Conservation (phyloP, 2,113 vertebrate species). For the Leucopsar rothschildi region DNA sequence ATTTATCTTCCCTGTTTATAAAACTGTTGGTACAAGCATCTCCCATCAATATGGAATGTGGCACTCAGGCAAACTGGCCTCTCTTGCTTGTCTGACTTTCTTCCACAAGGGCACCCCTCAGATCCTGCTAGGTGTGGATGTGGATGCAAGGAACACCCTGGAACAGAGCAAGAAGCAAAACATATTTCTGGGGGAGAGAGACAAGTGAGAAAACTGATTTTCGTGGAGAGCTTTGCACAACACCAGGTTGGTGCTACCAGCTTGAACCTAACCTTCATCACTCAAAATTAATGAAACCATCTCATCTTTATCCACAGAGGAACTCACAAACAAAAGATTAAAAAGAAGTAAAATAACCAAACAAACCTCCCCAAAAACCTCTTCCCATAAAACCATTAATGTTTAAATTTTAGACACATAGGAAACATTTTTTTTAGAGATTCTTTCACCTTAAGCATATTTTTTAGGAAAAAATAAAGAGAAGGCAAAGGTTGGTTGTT, state of each 20-base stretch:
- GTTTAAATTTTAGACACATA: not conserved
- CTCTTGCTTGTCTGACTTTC: not conserved
- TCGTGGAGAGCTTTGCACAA: not conserved
- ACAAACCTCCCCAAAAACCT: not conserved
- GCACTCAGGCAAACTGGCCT: not conserved
- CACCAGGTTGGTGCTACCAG: not conserved
- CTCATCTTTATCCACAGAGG: not conserved
- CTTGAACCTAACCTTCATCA: not conserved
- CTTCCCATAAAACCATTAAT: not conserved
- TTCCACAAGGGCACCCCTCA: not conserved
- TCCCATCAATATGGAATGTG: not conserved
- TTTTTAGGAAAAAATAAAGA: not conserved
- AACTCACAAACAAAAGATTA: not conserved
- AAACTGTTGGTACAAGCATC: not conserved
- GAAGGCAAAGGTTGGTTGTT: not conserved
- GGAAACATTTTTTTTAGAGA: not conserved
- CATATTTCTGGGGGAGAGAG: not conserved
- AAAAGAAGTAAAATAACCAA: not conserved
- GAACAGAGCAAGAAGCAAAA: not conserved
- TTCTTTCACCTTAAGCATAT: not conserved
- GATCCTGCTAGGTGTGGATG: not conserved
- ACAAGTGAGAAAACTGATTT: not conserved
- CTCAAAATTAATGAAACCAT: not conserved
- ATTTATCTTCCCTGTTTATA: not conserved
- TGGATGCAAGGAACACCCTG: not conserved